A percentile compares a stretch with the other conserved stretches of the same genome.
These are phyloP conservation scores for Kryptolebias marmoratus DNA, from an alignment of 2,113 vertebrate species.

Conservation along the genomic window DNA sequence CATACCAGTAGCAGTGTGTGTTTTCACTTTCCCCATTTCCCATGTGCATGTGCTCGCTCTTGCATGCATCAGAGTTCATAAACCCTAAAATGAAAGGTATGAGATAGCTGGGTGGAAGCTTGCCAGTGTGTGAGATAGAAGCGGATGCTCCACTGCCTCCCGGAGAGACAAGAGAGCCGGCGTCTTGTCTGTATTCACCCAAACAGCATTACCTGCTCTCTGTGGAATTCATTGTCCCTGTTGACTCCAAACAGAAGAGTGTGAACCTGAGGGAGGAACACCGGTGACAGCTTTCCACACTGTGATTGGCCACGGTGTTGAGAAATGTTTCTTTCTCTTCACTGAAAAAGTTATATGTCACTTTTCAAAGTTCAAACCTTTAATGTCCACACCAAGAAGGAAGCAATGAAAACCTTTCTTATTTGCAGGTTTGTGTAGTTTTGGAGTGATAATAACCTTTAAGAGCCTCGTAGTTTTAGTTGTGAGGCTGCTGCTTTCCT, in stretches of 20 bases:
- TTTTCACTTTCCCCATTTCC: constrained; percentile 52
- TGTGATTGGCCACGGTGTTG: constrained; percentile 15
- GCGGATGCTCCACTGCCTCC: constrained; percentile 62
- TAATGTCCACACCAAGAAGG: too few species aligned
- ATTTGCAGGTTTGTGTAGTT: too few species aligned
- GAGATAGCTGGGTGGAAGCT: constrained; percentile 62
- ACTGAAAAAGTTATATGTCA: neutral
- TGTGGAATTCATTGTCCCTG: constrained; percentile 35
- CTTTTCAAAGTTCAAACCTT: constrained; percentile 8
- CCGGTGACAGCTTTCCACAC: constrained; percentile 33
- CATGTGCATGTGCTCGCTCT: constrained; percentile 55
- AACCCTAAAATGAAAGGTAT: constrained; percentile 70
- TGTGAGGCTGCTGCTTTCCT: too few species aligned
- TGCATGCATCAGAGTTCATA: constrained; percentile 68
- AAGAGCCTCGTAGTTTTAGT: too few species aligned
- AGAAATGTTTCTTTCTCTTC: neutral
- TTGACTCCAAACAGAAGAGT: constrained; percentile 47
- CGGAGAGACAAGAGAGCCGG: constrained; percentile 57
- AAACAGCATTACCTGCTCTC: constrained; percentile 36
- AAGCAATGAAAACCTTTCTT: too few species aligned
- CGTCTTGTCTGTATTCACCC: constrained; percentile 55
- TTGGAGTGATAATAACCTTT: too few species aligned
- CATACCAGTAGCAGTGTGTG: constrained; percentile 12
- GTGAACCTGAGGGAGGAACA: neutral
- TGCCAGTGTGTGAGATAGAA: constrained; percentile 67